These are phyloP conservation scores for Hipposideros armiger DNA, from an alignment of 2,113 vertebrate species.

Conservation along the genomic window DNA sequence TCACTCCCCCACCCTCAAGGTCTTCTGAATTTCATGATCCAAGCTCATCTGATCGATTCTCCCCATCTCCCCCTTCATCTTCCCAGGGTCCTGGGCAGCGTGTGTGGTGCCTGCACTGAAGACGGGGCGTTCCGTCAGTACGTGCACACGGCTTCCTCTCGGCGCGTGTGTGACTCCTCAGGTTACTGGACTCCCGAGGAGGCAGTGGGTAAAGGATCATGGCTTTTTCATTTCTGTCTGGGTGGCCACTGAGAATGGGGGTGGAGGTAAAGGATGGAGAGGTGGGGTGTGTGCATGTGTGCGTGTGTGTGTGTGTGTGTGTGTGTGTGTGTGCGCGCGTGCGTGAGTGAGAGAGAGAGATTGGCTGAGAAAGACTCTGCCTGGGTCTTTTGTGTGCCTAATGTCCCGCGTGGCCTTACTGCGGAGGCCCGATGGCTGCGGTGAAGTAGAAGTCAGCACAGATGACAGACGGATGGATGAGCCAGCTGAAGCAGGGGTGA, in stretches of 20 bases:
- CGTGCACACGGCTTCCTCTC: constrained; percentile 92
- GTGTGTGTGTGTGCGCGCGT: too few species aligned
- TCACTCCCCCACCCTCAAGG: not conserved
- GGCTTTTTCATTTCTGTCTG: not conserved
- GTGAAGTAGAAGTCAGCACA: not conserved
- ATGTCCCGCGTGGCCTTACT: not conserved
- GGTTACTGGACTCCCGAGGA: constrained; percentile 99
- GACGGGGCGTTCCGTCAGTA: constrained; percentile 94
- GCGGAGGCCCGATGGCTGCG: not conserved
- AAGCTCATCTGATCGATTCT: not conserved
- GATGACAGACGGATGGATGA: not conserved
- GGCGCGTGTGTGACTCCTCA: constrained; percentile 94
- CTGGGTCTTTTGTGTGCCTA: not conserved
- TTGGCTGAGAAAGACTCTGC: not conserved
- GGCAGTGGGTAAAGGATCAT: constrained; percentile 92
- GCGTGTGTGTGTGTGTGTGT: too few species aligned
- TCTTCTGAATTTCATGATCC: not conserved
- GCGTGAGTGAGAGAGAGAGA: not conserved
- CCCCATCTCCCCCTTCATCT: not conserved
- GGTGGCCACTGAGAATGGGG: not conserved
- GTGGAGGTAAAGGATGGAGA: not conserved
- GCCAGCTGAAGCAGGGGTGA: not conserved
- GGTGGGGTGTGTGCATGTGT: not conserved
- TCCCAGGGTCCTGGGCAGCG: constrained; percentile 84
- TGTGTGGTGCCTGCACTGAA: constrained; percentile 92